Evolutionary conservation across 2,888 invertebrate genomes (phyloP).

Genomic region (Cantharis lateralis): DNA sequence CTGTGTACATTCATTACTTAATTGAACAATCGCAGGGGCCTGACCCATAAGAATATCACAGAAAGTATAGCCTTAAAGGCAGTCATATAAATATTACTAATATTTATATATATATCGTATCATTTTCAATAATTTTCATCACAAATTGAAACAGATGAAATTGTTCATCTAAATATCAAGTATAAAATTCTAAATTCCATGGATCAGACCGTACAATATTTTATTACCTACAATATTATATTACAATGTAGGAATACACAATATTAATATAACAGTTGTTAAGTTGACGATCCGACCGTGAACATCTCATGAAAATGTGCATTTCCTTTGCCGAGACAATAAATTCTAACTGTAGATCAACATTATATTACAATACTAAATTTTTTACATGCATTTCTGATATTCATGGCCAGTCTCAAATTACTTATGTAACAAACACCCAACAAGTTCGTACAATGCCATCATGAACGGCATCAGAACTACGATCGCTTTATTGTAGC

Average conservation of each 20-base stretch:
- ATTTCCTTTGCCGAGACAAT: conserved; percentile 18
- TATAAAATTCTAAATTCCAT: conserved; percentile 54
- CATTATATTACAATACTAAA: conserved; percentile 44
- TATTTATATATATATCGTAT: conserved; percentile 39
- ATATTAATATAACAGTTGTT: conserved; percentile 30
- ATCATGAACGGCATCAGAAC: neutral
- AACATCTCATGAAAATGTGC: conserved; percentile 36
- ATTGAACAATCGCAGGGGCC: conserved; percentile 46
- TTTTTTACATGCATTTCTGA: conserved; percentile 32
- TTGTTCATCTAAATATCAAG: conserved; percentile 37
- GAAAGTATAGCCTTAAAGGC: conserved; percentile 48
- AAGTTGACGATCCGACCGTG: conserved; percentile 41
- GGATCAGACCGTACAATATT: conserved; percentile 52
- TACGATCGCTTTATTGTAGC: neutral
- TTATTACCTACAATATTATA: conserved; percentile 45
- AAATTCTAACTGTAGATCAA: conserved; percentile 40
- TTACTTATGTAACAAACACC: conserved; percentile 25
- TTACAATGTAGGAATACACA: conserved; percentile 45
- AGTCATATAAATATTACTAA: conserved; percentile 48
- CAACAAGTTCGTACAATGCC: conserved; percentile 11
- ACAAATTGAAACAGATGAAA: conserved; percentile 37
- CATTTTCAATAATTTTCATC: conserved; percentile 37
- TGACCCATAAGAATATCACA: conserved; percentile 59
- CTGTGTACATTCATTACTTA: conserved; percentile 26
- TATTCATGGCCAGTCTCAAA: conserved; percentile 33